phyloP scores from a whole-genome alignment of 2,797 vertebrate genomes.

The Pagetopsis macropterus region DNA sequence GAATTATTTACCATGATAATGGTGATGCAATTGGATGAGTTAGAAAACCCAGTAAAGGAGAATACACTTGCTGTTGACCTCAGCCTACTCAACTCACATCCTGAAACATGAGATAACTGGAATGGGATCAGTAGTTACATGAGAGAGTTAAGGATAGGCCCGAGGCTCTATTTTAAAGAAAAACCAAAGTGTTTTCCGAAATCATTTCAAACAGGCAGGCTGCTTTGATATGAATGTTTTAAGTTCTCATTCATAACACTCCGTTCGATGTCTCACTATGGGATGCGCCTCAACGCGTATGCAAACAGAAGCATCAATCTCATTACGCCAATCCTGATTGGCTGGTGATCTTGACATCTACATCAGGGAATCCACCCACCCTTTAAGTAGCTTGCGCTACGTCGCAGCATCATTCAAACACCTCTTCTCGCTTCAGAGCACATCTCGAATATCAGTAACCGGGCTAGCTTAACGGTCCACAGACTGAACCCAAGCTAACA shows the following conservation, averaged over 20 bases:
- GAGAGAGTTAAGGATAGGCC: conserved; percentile 64
- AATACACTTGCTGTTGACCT: conserved; percentile 43
- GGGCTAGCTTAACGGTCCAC: no score
- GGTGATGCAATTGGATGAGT: conserved; percentile 50
- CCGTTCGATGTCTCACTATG: no score
- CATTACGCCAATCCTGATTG: no score
- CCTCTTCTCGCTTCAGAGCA: no score
- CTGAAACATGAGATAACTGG: conserved; percentile 47
- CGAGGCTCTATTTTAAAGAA: conserved; percentile 62
- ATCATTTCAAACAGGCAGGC: conserved; percentile 56
- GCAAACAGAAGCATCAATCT: no score
- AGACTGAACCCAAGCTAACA: no score
- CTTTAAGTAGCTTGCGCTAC: no score
- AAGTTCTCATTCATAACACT: background rate
- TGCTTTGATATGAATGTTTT: conserved; percentile 61
- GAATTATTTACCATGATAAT: conserved; percentile 73
- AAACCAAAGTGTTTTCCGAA: conserved; percentile 64
- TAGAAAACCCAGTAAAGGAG: conserved; percentile 48
- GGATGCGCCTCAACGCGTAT: no score
- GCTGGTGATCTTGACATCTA: no score
- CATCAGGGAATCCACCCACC: no score
- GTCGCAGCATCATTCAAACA: no score
- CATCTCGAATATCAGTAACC: no score
- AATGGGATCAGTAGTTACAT: conserved; percentile 60
- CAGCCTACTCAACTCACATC: conserved; percentile 49